A percentile compares a stretch with the other conserved stretches of the same genome.
Evolutionary conservation across 2,888 invertebrate genomes (phyloP).

Genomic region (Gastracanthus pulcherrimus): DNA sequence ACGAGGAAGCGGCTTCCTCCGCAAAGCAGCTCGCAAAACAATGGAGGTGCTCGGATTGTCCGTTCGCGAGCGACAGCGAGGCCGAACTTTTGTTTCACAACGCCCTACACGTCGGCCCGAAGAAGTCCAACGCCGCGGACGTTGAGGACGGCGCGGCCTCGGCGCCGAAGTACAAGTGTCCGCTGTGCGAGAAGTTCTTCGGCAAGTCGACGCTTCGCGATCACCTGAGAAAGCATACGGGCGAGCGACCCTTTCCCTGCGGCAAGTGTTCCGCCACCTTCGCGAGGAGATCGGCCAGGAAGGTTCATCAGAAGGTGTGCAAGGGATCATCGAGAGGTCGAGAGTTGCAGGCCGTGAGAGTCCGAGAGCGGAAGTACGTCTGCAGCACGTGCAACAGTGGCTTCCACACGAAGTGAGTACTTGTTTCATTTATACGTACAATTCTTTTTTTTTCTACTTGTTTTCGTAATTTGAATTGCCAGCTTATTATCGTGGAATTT

Average conservation of each 20-base stretch:
- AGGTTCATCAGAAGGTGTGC: slow-evolving; percentile 81
- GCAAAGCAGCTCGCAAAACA: slow-evolving; percentile 59
- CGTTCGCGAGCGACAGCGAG: slow-evolving; percentile 82
- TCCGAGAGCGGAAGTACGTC: slow-evolving; percentile 66
- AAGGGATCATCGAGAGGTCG: slow-evolving; percentile 64
- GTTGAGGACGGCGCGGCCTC: slow-evolving; percentile 69
- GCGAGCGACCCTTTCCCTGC: slow-evolving; percentile 86
- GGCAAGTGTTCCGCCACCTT: slow-evolving; percentile 82
- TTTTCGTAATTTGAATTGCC: no score
- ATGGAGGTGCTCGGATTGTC: slow-evolving; percentile 82
- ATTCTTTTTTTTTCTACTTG: no score
- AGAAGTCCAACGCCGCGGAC: slow-evolving; percentile 69
- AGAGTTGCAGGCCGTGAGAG: background rate
- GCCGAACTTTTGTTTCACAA: slow-evolving; percentile 88
- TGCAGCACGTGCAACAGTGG: slow-evolving; percentile 74
- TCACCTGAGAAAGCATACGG: slow-evolving; percentile 86
- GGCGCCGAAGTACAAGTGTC: slow-evolving; percentile 82
- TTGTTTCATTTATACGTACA: no score
- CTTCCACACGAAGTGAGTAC: slow-evolving; percentile 77
- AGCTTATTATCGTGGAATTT: no score
- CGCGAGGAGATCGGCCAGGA: slow-evolving; percentile 83
- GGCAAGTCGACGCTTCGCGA: slow-evolving; percentile 83
- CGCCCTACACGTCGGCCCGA: slow-evolving; percentile 81
- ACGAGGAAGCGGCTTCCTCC: slow-evolving; percentile 30
- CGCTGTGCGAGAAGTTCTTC: slow-evolving; percentile 83